A percentile compares a stretch with the other conserved stretches of the same genome.
Evolutionary conservation across 2,113 vertebrate species (phyloP).

Genomic region (Aix galericulata): DNA sequence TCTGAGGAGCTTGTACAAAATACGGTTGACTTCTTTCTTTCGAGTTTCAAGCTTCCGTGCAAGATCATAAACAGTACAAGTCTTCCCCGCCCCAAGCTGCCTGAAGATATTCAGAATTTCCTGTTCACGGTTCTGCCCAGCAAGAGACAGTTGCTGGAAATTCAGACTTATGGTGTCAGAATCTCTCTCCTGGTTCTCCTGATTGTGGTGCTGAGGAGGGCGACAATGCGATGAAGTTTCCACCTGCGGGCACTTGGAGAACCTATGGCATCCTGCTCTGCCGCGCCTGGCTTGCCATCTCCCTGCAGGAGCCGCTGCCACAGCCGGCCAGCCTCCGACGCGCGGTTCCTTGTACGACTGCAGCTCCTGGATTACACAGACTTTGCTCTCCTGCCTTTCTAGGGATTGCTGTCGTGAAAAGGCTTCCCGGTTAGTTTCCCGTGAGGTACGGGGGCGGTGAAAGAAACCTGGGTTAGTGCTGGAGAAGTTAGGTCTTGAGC

Average conservation of each 20-base stretch:
- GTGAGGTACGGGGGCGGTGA: background rate
- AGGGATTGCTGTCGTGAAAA: slow-evolving; percentile 80
- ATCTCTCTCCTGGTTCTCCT: background rate
- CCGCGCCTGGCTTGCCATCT: background rate
- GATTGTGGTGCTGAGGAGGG: fast-evolving
- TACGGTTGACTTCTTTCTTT: slow-evolving; percentile 85
- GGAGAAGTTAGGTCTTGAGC: fast-evolving
- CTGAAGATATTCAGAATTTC: slow-evolving; percentile 64
- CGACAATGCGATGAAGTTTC: fast-evolving
- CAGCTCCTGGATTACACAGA: background rate
- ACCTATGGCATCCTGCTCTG: fast-evolving
- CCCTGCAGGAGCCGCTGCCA: slow-evolving; percentile 2
- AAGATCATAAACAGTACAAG: slow-evolving; percentile 75
- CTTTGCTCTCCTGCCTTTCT: slow-evolving; percentile 67
- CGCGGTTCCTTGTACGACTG: fast-evolving
- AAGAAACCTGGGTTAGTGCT: background rate
- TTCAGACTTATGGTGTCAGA: background rate
- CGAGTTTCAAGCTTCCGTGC: slow-evolving; percentile 68
- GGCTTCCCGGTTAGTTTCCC: background rate
- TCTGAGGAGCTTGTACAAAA: slow-evolving; percentile 79
- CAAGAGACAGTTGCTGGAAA: slow-evolving; percentile 61
- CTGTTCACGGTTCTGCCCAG: background rate
- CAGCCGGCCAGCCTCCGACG: background rate
- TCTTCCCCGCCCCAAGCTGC: slow-evolving; percentile 67
- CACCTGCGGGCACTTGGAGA: fast-evolving